phyloP scores from a whole-genome alignment of 2,888 invertebrate species.

The Clepsis dumicolana region DNA sequence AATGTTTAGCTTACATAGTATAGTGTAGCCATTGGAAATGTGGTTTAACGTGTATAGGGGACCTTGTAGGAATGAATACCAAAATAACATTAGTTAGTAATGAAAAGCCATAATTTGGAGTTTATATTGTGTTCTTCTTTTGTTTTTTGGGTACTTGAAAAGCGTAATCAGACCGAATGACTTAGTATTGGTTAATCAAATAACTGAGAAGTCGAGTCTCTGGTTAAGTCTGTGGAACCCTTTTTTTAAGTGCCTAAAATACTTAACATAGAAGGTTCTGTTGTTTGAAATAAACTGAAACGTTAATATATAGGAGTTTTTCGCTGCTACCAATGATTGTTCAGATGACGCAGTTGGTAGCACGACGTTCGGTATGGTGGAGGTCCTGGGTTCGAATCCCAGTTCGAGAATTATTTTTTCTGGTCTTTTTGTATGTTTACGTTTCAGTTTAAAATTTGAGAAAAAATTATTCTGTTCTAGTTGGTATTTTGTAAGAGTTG shows the following conservation, averaged over 20 bases:
- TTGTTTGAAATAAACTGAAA: too few relatives aligned
- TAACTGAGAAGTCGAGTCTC: neutral
- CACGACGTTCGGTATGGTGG: too few relatives aligned
- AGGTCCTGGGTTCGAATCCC: too few relatives aligned
- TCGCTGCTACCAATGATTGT: too few relatives aligned
- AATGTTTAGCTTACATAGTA: conserved; percentile 60
- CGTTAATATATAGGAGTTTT: too few relatives aligned
- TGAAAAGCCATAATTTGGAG: conserved; percentile 32
- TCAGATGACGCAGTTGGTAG: too few relatives aligned
- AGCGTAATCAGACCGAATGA: neutral
- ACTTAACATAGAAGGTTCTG: too few relatives aligned
- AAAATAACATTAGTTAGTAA: conserved; percentile 46
- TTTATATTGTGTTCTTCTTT: conserved; percentile 12
- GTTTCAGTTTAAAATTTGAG: too few relatives aligned
- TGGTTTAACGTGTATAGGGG: conserved; percentile 56
- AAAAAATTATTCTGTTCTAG: conserved; percentile 25
- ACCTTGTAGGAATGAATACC: conserved; percentile 56
- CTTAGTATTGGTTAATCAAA: neutral
- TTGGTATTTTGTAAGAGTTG: conserved; percentile 16
- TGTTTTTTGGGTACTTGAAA: neutral
- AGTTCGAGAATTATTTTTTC: too few relatives aligned
- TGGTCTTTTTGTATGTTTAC: too few relatives aligned
- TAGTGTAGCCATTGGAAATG: conserved; percentile 46
- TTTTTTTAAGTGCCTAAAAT: neutral
- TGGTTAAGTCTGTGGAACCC: neutral